These are phyloP conservation scores for Lordiphosa fenestrarum DNA, from an alignment of 2,888 invertebrate species.

Conservation along the genomic window DNA sequence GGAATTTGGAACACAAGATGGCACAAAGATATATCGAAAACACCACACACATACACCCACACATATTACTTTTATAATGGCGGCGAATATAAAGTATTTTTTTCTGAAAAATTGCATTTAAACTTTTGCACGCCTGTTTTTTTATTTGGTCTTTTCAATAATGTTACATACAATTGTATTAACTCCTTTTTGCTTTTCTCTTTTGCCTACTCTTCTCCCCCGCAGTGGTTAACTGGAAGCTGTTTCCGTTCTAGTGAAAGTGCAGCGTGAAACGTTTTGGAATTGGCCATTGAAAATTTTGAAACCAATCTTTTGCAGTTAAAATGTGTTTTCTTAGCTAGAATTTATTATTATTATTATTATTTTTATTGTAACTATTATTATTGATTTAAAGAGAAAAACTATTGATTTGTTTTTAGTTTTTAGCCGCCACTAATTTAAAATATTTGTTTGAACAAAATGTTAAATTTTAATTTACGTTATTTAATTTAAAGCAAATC, in stretches of 20 bases:
- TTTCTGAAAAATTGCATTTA: constrained; percentile 20
- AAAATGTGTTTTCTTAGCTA: constrained; percentile 73
- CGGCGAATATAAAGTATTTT: constrained; percentile 19
- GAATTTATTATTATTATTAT: constrained; percentile 76
- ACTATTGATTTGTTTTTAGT: neutral
- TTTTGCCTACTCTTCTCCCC: constrained; percentile 33
- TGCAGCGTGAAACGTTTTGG: constrained; percentile 46
- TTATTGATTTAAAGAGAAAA: constrained; percentile 30
- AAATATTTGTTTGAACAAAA: constrained; percentile 39
- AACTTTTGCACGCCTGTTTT: constrained; percentile 52
- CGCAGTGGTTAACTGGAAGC: constrained; percentile 79
- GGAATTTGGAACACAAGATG: constrained; percentile 55
- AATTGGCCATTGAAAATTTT: constrained; percentile 63
- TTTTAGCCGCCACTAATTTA: constrained; percentile 32
- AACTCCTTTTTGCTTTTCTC: constrained; percentile 24
- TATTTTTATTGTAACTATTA: constrained; percentile 63
- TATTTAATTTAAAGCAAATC: constrained; percentile 40
- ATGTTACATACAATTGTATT: constrained; percentile 11
- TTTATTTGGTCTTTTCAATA: constrained; percentile 10
- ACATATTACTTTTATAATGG: constrained; percentile 16
- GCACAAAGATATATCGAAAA: constrained; percentile 20
- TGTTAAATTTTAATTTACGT: constrained; percentile 24
- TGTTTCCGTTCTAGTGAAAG: constrained; percentile 73
- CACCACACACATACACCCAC: constrained; percentile 30
- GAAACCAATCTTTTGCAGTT: constrained; percentile 56